Percentiles rank a stretch among this genome's conserved stretches.
Evolutionary conservation across 2,888 invertebrate genomes (phyloP).

Genomic region (Drosophila cognata): DNA sequence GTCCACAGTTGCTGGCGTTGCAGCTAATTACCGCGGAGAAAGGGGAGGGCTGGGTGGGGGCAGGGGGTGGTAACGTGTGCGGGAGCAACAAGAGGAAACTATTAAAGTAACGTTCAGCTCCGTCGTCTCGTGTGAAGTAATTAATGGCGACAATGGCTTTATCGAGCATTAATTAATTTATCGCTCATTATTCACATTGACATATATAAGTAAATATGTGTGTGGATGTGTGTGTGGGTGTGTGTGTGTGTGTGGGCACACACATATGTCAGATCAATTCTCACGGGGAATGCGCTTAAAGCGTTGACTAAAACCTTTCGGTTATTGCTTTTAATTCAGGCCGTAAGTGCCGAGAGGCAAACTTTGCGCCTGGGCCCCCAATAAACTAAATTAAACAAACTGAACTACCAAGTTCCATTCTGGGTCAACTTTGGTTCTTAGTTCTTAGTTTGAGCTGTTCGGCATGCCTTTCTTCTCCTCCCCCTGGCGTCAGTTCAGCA

Average conservation of each 20-base stretch:
- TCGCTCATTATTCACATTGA: conserved; percentile 51
- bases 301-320: conserved; percentile 17
- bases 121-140: conserved; percentile 54
- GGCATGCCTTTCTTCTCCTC: not conserved
- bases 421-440: conserved; percentile 31
- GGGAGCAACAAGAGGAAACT: conserved; percentile 48
- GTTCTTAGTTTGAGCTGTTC: conserved; percentile 21
- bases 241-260: not conserved
- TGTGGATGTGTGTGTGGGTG: not conserved
- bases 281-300: conserved; percentile 17
- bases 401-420: conserved; percentile 35
- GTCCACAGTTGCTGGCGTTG: conserved; percentile 30
- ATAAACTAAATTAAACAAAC: conserved; percentile 45
- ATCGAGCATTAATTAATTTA: conserved; percentile 78
- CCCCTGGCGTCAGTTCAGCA: conserved; percentile 6
- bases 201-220: not conserved
- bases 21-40: conserved; percentile 58
- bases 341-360: conserved; percentile 7
- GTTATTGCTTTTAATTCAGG: conserved; percentile 59
- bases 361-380: conserved; percentile 23
- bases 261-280: conserved; percentile 20
- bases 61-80: not conserved
- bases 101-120: conserved; percentile 53
- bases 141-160: conserved; percentile 74
- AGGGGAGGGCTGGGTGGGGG: not conserved